A percentile compares a stretch with the other conserved stretches of the same genome.
phyloP scores from a whole-genome alignment of 2,888 invertebrate species.

The Drosophila demipolita region DNA sequence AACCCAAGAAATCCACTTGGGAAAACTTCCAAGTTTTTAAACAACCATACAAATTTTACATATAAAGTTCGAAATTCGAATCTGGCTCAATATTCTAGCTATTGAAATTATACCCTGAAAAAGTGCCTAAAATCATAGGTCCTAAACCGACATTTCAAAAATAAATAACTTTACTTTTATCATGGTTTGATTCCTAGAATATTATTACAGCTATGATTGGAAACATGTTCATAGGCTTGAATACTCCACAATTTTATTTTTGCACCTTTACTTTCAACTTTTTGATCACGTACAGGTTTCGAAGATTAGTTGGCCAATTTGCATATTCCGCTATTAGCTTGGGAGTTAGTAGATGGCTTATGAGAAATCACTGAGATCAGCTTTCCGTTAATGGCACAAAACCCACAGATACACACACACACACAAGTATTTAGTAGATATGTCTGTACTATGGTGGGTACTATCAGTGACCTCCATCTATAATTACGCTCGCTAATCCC shows the following conservation, averaged over 20 bases:
- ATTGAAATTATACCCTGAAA: background rate
- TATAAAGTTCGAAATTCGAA: background rate
- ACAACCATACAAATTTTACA: background rate
- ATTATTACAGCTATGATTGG: background rate
- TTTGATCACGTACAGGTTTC: constrained; percentile 2
- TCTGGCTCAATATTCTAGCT: background rate
- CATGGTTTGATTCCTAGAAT: background rate
- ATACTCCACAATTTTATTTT: background rate
- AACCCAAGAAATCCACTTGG: background rate
- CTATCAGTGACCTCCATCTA: constrained; percentile 74
- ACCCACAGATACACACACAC: constrained; percentile 54
- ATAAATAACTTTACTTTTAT: background rate
- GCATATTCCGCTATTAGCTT: constrained; percentile 15
- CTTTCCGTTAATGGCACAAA: constrained; percentile 41
- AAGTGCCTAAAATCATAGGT: background rate
- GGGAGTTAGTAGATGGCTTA: constrained; percentile 29
- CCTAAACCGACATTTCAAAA: background rate
- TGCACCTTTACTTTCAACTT: background rate
- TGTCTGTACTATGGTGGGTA: constrained; percentile 17
- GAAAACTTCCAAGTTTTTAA: background rate
- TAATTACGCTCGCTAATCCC: constrained; percentile 75
- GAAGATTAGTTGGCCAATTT: constrained; percentile 23
- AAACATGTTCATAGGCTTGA: background rate
- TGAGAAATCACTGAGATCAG: constrained; percentile 12
- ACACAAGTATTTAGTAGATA: constrained; percentile 35